Percentiles rank a stretch among this genome's conserved stretches.
Evolutionary conservation across 2,113 vertebrate species (phyloP).

Genomic region (Chlorocebus sabaeus): DNA sequence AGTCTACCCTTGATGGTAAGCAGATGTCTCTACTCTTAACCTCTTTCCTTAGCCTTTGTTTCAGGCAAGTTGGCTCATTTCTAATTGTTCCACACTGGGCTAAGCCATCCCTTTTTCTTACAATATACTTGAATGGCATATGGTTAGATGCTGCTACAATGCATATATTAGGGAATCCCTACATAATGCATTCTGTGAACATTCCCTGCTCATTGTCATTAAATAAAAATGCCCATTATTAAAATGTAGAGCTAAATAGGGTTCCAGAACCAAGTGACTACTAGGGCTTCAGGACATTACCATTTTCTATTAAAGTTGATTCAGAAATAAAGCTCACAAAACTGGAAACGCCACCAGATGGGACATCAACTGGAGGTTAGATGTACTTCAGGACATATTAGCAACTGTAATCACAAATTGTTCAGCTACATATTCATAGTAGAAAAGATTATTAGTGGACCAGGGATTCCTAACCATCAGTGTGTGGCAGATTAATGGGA

Average conservation of each 20-base stretch:
- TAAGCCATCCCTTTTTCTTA: background rate
- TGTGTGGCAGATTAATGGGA: background rate
- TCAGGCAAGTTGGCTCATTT: conserved; percentile 13
- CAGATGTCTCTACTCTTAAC: background rate
- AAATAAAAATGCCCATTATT: background rate
- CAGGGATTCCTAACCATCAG: background rate
- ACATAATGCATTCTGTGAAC: background rate
- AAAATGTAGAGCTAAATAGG: background rate
- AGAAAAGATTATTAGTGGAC: background rate
- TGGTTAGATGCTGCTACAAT: background rate
- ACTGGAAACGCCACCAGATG: background rate
- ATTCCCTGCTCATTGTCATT: background rate
- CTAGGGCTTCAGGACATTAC: background rate
- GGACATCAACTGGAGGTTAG: background rate
- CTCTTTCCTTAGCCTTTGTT: background rate
- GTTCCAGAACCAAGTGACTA: background rate
- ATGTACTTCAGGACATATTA: background rate
- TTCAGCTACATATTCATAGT: background rate
- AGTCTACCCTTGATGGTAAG: background rate
- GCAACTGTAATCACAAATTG: background rate
- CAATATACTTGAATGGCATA: background rate
- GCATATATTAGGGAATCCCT: background rate
- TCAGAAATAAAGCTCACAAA: conserved; percentile 26
- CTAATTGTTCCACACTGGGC: background rate
- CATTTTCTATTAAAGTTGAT: background rate